Evolutionary conservation across 2,797 vertebrate species (phyloP).

Genomic region (Phataginus tetradactyla): DNA sequence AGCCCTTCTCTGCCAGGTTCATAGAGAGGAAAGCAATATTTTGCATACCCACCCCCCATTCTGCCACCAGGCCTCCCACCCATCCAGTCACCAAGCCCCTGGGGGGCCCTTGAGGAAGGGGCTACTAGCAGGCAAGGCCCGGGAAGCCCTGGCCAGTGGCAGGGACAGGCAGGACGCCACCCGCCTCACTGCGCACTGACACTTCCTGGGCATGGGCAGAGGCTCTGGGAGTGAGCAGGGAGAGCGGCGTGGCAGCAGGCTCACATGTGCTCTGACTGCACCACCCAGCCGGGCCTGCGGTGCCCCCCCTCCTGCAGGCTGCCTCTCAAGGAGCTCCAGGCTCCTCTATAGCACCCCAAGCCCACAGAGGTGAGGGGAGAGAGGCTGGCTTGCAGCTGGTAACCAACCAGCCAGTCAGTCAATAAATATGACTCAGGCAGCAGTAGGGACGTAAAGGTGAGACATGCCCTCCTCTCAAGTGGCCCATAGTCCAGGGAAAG

Average conservation of each 20-base stretch:
- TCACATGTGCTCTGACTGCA: neutral
- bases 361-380: neutral
- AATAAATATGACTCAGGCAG: neutral
- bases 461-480: neutral
- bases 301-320: neutral
- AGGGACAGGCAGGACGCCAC: conserved; percentile 64
- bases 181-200: conserved; percentile 88
- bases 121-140: accelerated
- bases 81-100: neutral
- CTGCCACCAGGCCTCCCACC: neutral
- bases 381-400: neutral
- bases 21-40: conserved; percentile 68
- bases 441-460: neutral
- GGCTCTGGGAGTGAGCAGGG: neutral
- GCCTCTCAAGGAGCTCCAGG: neutral
- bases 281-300: accelerated
- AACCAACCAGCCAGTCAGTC: neutral
- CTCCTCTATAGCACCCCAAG: neutral
- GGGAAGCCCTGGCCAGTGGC: neutral
- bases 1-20: neutral
- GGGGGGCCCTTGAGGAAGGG: neutral
- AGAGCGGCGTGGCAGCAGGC: neutral
- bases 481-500: neutral
- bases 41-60: conserved; percentile 63
- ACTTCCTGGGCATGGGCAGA: conserved; percentile 65